Evolutionary conservation across 2,113 vertebrate species (phyloP), one percentile per base, ranked within the genome.

Genomic region (Lophius piscatorius): DNA sequence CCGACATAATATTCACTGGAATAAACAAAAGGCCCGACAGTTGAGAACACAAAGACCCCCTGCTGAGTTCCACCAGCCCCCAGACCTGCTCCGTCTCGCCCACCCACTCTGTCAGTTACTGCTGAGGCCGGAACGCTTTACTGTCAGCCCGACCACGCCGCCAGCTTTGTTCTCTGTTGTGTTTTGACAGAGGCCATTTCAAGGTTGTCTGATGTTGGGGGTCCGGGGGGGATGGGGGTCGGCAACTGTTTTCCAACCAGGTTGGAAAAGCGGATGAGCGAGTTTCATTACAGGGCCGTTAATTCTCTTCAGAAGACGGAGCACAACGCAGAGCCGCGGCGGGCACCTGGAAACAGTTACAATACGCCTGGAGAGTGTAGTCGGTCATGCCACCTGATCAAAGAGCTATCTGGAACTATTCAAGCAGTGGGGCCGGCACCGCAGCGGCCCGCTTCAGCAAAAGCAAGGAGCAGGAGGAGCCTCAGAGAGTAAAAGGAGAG

Each of bases 341-440:
- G 21, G 78, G 78, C 85, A 75, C 72, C 85, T 86, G 88, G 88
- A 84, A 88, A 72, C 77, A 47, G 80, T 90, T 88, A 84, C 70
- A 69, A 49, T 63, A 23, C n/a, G 74, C 64, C 85, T 68, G 77
- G 42, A 52, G 75, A 33, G 59, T 68, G 65, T 54, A 76, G 74
- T 70, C 22, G 67, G 54, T 67, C 63, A 69, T 64, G 47, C 57
- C 70, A 71, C 80, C 77, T 85, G 88, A 88, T 90, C 87, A 90
- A 87, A 88, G 82, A 13, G 21, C 17, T 63, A n/a, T 17, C 80
- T 70, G 45, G 72, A 76, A 45, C 70, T 35, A 56, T 49, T 76
- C 68, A 57, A 76, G 69, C 35, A 50, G 54, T 14, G 35, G 49
- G 60, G 52, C 77, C 71, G 74, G 69, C 44, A 38, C 48, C 63